These are phyloP conservation scores for Stenoptilia bipunctidactyla DNA, from an alignment of 2,888 invertebrate genomes.

Conservation along the genomic window DNA sequence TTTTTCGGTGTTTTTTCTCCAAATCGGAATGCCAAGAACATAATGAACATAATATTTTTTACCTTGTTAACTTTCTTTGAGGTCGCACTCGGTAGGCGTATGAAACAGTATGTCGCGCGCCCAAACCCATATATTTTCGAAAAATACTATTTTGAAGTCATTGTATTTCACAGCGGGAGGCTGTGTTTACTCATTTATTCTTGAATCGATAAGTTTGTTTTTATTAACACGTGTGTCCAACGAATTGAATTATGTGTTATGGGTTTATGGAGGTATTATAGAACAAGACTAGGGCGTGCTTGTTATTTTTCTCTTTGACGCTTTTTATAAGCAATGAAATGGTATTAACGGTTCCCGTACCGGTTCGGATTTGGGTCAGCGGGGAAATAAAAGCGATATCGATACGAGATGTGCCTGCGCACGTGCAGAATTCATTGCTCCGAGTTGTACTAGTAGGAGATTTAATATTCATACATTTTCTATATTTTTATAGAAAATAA, in stretches of 20 bases:
- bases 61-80: too few relatives aligned
- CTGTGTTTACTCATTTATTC: conserved; percentile 23
- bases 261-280: conserved; percentile 26
- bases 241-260: conserved; percentile 22
- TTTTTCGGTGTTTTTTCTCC: too few relatives aligned
- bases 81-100: background rate
- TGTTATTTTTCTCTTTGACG: too few relatives aligned
- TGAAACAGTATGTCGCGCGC: background rate
- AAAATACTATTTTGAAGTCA: conserved; percentile 18
- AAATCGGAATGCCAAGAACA: too few relatives aligned
- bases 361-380: conserved; percentile 5
- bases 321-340: conserved; percentile 9
- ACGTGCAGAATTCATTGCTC: background rate
- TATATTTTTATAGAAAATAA: too few relatives aligned
- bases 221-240: conserved; percentile 20
- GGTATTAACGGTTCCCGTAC: conserved; percentile 15
- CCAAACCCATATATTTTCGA: background rate
- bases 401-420: conserved; percentile 12
- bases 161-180: conserved; percentile 25
- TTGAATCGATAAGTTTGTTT: conserved; percentile 23
- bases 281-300: conserved; percentile 12
- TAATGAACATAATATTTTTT: too few relatives aligned
- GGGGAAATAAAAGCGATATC: background rate
- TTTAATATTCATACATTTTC: too few relatives aligned
- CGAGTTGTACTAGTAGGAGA: too few relatives aligned